phyloP scores from a whole-genome alignment of 53 echinoderm and acorn worm genomes.

The Stichopus horrens region DNA sequence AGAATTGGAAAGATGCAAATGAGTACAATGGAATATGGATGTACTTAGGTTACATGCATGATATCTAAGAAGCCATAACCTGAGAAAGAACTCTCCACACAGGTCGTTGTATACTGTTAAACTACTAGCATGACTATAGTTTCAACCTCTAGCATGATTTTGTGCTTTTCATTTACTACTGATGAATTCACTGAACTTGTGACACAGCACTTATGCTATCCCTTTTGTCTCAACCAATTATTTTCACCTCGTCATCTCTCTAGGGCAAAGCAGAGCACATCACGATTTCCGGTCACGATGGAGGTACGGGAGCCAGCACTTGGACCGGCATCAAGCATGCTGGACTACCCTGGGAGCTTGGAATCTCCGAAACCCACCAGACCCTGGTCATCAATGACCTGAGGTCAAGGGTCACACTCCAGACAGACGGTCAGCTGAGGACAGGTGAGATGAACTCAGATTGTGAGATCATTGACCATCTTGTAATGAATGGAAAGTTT shows the following conservation, averaged over 20 bases:
- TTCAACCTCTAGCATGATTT: too few species aligned
- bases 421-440: conserved; percentile 98
- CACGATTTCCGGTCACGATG: conserved; percentile 94
- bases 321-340: conserved; percentile 99
- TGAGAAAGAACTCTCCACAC: not conserved
- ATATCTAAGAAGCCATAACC: not conserved
- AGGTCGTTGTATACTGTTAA: not conserved
- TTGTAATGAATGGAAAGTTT: too few species aligned
- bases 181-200: too few species aligned
- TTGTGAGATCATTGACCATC: too few species aligned
- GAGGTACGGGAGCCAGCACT: conserved; percentile 96
- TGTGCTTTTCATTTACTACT: too few species aligned
- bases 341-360: conserved; percentile 99
- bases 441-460: conserved; percentile 64
- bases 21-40: too few species aligned
- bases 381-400: conserved; percentile 90
- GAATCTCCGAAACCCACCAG: conserved; percentile 95
- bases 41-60: not conserved
- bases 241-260: not conserved
- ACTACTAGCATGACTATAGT: too few species aligned
- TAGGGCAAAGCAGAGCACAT: conserved; percentile 99
- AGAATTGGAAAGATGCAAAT: too few species aligned
- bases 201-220: too few species aligned
- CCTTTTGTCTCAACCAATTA: too few species aligned
- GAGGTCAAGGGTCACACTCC: conserved; percentile 94